These are phyloP conservation scores for Muricea muricata DNA, from an alignment of 92 coral and sea anemone species.

Conservation along the genomic window DNA sequence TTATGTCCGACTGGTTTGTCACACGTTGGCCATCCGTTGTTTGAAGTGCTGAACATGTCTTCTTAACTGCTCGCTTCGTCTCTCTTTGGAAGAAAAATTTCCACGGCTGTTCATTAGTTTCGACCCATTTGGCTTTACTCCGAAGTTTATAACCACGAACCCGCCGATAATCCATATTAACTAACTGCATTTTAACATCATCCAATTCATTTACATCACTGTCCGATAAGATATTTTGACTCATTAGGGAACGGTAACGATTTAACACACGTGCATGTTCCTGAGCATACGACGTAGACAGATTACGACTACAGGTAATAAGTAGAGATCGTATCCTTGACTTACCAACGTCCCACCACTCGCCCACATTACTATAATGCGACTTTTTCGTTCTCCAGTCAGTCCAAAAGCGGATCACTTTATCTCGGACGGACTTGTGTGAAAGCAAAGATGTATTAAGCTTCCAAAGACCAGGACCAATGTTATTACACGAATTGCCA, in stretches of 20 bases:
- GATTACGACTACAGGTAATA: neutral
- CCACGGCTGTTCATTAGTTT: constrained; percentile 44
- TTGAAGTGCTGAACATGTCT: neutral
- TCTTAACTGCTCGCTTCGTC: neutral
- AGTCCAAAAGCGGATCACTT: neutral
- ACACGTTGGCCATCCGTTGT: neutral
- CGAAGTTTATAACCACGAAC: constrained; percentile 48
- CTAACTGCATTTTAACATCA: no score
- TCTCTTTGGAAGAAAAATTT: constrained; percentile 13
- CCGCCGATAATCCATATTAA: neutral
- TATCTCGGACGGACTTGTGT: neutral
- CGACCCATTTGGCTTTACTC: constrained; percentile 30
- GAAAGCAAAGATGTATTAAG: neutral
- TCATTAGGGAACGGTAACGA: neutral
- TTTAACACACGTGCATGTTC: neutral
- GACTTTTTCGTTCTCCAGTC: neutral
- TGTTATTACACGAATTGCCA: neutral
- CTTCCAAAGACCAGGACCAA: no score
- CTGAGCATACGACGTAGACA: neutral
- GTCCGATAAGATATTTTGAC: neutral
- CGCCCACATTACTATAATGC: neutral
- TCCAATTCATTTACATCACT: neutral
- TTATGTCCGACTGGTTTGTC: neutral
- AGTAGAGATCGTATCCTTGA: neutral
- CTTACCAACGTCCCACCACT: constrained; percentile 58